A percentile compares a stretch with the other conserved stretches of the same genome.
phyloP scores from a whole-genome alignment of 2,888 invertebrate genomes.

The Epinotia brunnichana region DNA sequence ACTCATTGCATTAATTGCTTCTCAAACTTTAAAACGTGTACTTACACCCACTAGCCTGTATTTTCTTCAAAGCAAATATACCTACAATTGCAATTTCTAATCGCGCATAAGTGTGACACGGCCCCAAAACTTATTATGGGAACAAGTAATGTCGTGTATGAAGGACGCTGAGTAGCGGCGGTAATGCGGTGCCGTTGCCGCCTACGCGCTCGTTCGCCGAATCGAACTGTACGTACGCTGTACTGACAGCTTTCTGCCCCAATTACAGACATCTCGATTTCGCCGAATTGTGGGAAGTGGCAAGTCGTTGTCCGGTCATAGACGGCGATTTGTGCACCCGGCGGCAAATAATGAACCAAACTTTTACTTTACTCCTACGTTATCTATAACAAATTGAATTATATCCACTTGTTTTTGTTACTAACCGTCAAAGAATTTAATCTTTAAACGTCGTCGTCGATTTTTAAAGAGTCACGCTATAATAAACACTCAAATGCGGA shows the following conservation, averaged over 20 bases:
- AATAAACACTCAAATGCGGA: conserved; percentile 49
- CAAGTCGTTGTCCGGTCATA: conserved; percentile 32
- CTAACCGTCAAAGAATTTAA: conserved; percentile 38
- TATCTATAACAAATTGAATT: conserved; percentile 15
- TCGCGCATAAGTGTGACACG: conserved; percentile 76
- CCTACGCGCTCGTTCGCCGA: conserved; percentile 79
- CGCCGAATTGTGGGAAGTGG: conserved; percentile 39
- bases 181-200: conserved; percentile 64
- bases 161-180: conserved; percentile 69
- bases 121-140: conserved; percentile 82
- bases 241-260: conserved; percentile 72
- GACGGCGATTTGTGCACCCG: conserved; percentile 25
- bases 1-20: conserved; percentile 29
- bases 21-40: conserved; percentile 51
- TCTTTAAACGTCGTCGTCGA: conserved; percentile 26
- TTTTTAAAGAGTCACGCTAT: conserved; percentile 40
- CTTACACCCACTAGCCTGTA: conserved; percentile 68
- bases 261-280: conserved; percentile 61
- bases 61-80: conserved; percentile 66
- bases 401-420: conserved; percentile 18
- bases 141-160: conserved; percentile 78
- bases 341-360: conserved; percentile 7
- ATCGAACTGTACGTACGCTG: conserved; percentile 71
- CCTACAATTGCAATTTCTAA: conserved; percentile 78
- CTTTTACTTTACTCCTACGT: conserved; percentile 37